Evolutionary conservation across 1,140 invertebrate genomes (phyloP), one percentile per base, ranked within the genome.

Genomic region (Aphidius gifuensis): DNA sequence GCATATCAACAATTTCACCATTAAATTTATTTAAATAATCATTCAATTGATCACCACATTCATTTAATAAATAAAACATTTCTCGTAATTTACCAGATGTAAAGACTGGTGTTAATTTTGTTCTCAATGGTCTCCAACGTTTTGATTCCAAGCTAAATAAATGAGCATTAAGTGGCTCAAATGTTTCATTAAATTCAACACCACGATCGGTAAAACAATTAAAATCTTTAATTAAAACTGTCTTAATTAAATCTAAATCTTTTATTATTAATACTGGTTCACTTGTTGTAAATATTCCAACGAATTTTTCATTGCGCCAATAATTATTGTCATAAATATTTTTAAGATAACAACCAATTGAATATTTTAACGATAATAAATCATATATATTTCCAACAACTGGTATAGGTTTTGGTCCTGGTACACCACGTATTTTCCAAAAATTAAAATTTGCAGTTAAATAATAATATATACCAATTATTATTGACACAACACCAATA

Each of bases 161-260:
- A 64, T 80, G 68, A 42, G 71, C 63, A 0, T 65, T 62, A 5
- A 80, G n/a, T 1, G 77, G 77, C 5, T 80, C 77, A 0, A 74
- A 62, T 47, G 75, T 72, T n/a, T 74, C 69, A n/a, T 70, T 49
- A 5, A 74, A 64, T 40, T 40, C 56, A 5, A 75, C 40, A 3
- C 76, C 80, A 39, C 80, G 74, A 62, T 82, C 69, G 5, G 74
- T 50, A 44, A 84, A 85, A 45, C 71, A 69, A 0, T 74, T 66
- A 57, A 85, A 85, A 56, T 84, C 79, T 64, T 79, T 83, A 4
- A 84, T 81, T 5, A 84, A 42, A 5, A 85, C 65, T 3, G 77
- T 67, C 50, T 80, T 81, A 9, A 84, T 77, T 3, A 81, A 11
- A 5, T 83, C 76, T 0, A 75, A 74, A 66, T 84, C 82, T 7